Evolutionary conservation across 2,797 vertebrate genomes (phyloP), one percentile per base, ranked within the genome.

Genomic region (Sebastes cheni): DNA sequence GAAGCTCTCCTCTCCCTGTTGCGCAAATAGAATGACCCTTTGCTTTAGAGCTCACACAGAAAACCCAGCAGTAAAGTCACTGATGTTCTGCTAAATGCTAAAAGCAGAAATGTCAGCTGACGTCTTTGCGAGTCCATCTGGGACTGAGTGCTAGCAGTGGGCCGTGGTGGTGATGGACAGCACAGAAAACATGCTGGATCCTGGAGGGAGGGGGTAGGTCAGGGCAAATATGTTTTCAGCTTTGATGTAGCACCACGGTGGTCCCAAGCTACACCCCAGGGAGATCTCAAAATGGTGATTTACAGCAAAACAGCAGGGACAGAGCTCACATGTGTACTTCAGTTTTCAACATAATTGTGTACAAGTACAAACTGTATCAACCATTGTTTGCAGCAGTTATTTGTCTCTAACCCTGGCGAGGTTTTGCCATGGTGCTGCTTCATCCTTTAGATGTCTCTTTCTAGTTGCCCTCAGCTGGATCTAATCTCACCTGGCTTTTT

Each of bases 21-120:
- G 79, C 36, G 30, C 25, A 58, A 20, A 68, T 73, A 70, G 66
- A 72, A 50, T 55, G 73, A 86, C 81, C 73, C 12, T 0, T 50
- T 50, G 58, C 75, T 84, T 86, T 66, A 66, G 23, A 85, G 82
- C 79, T 84, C 61, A 22, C 72, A 77, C 80, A 87, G 87, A 87
- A 90, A 81, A 50, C 66, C 36, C 84, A 86, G 77, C 80, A 75
- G 88, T 89, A 29, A 85, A 87, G 82, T 86, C 91, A 88, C 62
- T 83, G 89, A 89, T 86, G 87, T 90, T 23, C 82, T 66, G 67
- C 83, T 90, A 89, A 92, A 92, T 86, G 88, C 85, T 88, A 86
- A 92, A 94, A 92, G 88, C 84, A 93, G 90, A 93, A 91, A 93
- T 91, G 90, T 91, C 85, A 90, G 73, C 71, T 81, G 91, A 93